These are phyloP conservation scores for Drosophila serrata DNA, from an alignment of 1,140 invertebrate species.

Conservation along the genomic window DNA sequence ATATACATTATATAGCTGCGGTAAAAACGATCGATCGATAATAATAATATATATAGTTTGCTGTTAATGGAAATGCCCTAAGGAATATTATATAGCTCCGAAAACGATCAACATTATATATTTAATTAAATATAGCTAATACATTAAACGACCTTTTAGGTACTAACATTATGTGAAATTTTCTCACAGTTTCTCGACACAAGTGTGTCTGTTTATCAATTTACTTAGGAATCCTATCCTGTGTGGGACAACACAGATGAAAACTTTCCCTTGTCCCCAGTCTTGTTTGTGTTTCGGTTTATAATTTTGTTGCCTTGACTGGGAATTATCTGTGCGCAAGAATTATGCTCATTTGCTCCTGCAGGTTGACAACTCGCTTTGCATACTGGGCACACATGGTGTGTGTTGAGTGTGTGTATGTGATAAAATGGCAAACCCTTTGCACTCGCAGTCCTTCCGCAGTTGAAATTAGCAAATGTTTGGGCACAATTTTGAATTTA, in stretches of 20 bases:
- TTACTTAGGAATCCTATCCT: constrained; percentile 41
- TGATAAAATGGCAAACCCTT: constrained; percentile 36
- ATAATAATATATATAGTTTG: no score
- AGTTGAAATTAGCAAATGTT: constrained; percentile 59
- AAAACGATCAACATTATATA: no score
- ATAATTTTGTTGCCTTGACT: constrained; percentile 58
- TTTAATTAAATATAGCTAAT: no score
- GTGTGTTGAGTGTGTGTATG: constrained; percentile 62
- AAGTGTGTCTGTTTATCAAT: constrained; percentile 58
- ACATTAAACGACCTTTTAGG: not conserved
- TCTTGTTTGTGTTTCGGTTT: constrained; percentile 48
- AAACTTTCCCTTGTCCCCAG: constrained; percentile 31
- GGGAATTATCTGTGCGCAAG: constrained; percentile 56
- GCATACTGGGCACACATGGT: constrained; percentile 49
- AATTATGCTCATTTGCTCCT: constrained; percentile 77
- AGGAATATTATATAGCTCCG: no score
- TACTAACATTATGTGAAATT: not conserved
- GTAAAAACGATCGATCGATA: no score
- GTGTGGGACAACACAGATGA: constrained; percentile 6
- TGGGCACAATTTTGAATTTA: constrained; percentile 56
- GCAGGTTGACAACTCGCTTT: constrained; percentile 66
- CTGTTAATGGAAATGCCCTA: no score
- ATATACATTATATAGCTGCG: no score
- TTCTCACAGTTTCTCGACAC: constrained; percentile 7
- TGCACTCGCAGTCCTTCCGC: constrained; percentile 1